phyloP scores from a whole-genome alignment of 2,113 vertebrate genomes.

The Monopterus albus region DNA sequence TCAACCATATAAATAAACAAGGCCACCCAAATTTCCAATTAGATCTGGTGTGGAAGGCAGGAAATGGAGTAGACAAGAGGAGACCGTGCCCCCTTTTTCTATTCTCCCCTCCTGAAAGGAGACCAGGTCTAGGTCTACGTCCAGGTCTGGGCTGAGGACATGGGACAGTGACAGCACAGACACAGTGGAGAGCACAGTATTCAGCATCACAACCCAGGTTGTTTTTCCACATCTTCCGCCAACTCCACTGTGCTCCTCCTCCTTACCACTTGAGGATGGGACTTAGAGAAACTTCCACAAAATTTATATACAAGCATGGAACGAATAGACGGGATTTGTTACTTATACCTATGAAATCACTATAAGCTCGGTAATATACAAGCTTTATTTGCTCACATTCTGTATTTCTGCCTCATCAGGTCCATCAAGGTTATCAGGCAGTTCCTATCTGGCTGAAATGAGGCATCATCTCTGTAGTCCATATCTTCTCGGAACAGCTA shows the following conservation, averaged over 20 bases:
- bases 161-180: slow-evolving; percentile 27
- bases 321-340: slow-evolving; percentile 10
- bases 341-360: slow-evolving; percentile 25
- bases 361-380: slow-evolving; percentile 27
- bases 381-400: background rate
- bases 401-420: slow-evolving; percentile 48
- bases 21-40: slow-evolving; percentile 99
- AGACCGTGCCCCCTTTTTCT: slow-evolving; percentile 74
- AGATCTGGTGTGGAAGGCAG: slow-evolving; percentile 93
- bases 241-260: background rate
- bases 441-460: slow-evolving; percentile 74
- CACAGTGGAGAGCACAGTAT: slow-evolving; percentile 2
- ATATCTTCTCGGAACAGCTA: slow-evolving; percentile 75
- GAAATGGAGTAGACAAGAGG: slow-evolving; percentile 88
- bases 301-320: slow-evolving; percentile 40
- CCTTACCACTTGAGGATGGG: slow-evolving; percentile 16
- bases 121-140: slow-evolving; percentile 26
- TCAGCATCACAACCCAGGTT: slow-evolving; percentile 62
- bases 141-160: slow-evolving; percentile 40
- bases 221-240: slow-evolving; percentile 1
- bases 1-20: slow-evolving; percentile 99
- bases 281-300: slow-evolving; percentile 73
- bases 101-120: slow-evolving; percentile 33
- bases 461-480: slow-evolving; percentile 72
- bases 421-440: slow-evolving; percentile 59